Percentiles rank a stretch among this genome's conserved stretches.
Conservation (phyloP, 2,888 invertebrate species). For the Tetragonisca angustula region DNA sequence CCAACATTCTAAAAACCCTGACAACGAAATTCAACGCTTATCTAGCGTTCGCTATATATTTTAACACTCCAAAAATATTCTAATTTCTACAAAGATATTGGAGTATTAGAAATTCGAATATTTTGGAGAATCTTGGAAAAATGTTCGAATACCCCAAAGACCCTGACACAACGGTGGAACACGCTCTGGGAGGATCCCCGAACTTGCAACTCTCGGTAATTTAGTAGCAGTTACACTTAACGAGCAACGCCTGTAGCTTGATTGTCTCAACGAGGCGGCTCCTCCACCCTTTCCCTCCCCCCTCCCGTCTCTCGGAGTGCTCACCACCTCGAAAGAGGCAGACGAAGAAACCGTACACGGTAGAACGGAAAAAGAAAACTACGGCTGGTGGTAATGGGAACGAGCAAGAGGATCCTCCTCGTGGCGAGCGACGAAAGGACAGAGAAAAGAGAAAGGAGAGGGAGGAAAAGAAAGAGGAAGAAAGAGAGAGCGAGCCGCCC, state of each 20-base stretch:
- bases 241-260: conserved; percentile 64
- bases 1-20: too few species aligned
- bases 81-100: too few species aligned
- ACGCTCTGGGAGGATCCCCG: neutral
- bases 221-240: conserved; percentile 73
- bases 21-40: too few species aligned
- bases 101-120: too few species aligned
- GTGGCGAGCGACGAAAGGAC: conserved; percentile 11
- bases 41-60: too few species aligned
- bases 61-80: too few species aligned
- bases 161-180: neutral
- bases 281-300: conserved; percentile 48
- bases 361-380: conserved; percentile 45
- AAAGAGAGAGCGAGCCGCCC: conserved; percentile 63
- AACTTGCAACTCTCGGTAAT: conserved; percentile 75
- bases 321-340: conserved; percentile 51
- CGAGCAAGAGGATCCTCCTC: conserved; percentile 16
- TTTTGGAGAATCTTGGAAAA: neutral
- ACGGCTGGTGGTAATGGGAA: neutral
- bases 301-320: neutral
- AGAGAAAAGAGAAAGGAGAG: conserved; percentile 21
- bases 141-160: neutral
- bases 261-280: conserved; percentile 71
- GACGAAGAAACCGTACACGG: neutral
- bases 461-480: neutral